Base-by-base conservation (phyloP, 35 echinoderm and acorn worm genomes). In the Heliocidaris erythrogramma region DNA sequence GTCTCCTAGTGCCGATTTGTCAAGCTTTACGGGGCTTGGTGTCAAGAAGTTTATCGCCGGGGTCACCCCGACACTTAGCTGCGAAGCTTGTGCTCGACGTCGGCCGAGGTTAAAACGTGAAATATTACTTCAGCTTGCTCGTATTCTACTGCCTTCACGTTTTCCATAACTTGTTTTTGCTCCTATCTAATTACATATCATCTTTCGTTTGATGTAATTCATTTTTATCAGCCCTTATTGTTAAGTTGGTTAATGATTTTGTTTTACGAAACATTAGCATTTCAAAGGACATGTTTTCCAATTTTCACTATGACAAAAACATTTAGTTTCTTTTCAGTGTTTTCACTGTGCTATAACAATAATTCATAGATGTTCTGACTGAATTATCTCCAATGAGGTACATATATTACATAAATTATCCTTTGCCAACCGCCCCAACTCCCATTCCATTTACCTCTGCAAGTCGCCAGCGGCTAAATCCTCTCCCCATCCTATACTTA, bases 41-140 rank as follows among this genome's bases (percentile, higher is more conserved):
- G 91, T 92, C 91, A 59, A 92, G 49, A 92, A 92, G 91, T 92
- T 92, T 92, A 92, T 49, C 91, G 50, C 29, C 31, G 50, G 48
- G 91, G 91, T 92, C 91, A 50, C 48, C 48, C 91, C 29, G 49
- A 24, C 91, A 92, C 91, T 92, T 92, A 92, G 47, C 87, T 52
- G 47, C 31, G 29, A 48, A 47, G 87, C 30, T 47, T 27, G 2
- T 4, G 65, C 65, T 78, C 35, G 65, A 78, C 65, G n/a, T 27
- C 27, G 65, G 65, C 65, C 65, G 65, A 78, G 65, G 65, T n/a
- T 78, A 78, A 4, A 78, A 24, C 65, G 65, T 78, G 65, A 78
- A 78, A 78, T 78, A 78, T 78, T 18, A 78, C 65, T n/a, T 78
- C 65, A 24, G 65, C 27, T 78, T n/a, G 65, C 65, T n/a, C 65